Evolutionary conservation across 2,888 invertebrate genomes (phyloP), one percentile per base, ranked within the genome.

Genomic region (Caenorhabditis sinica): DNA sequence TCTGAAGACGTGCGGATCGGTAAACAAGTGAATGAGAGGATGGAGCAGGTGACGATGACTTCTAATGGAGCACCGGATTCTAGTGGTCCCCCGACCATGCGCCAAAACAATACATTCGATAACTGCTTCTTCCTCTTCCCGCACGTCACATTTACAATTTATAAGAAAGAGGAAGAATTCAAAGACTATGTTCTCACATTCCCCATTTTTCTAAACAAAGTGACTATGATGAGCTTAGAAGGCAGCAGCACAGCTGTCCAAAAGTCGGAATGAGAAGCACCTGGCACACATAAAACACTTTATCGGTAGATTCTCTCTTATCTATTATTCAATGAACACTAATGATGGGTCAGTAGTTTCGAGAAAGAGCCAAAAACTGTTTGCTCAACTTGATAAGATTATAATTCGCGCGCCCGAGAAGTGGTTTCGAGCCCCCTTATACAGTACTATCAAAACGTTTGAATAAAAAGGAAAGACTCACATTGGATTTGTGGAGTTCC

Each of bases 71-170:
- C 65, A 58, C 72, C 63, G 80, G 80, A 72, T 65, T 72, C 69
- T 69, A 61, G 68, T 68, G 66, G 76, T 68, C 68, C 68, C 68
- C 49, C 45, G 45, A 45, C 45, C 45, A 45, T 53, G 56, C 25
- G 61, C 30, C 79, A 53, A 58, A 80, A 80, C 80, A 80, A 80
- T 66, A 56, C 80, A 68, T 79, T 43, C 40, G 49, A 61, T 61
- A 61, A 61, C 51, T 25, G 33, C 61, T 65, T 33, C 56, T 23
- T 53, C 30, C 66, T 63, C 66, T 20, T 40, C 69, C 75, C 58
- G 75, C 68, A 76, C 77, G 80, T 80, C 80, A 80, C 72, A 80
- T 80, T 80, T 80, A 80, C 80, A 80, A 80, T 80, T 80, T 80
- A 80, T 80, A 72, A 80, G 80, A 69, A 68, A 36, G 36, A n/a